Evolutionary conservation across 2,888 invertebrate species (phyloP).

Genomic region (Pterostichus madidus): DNA sequence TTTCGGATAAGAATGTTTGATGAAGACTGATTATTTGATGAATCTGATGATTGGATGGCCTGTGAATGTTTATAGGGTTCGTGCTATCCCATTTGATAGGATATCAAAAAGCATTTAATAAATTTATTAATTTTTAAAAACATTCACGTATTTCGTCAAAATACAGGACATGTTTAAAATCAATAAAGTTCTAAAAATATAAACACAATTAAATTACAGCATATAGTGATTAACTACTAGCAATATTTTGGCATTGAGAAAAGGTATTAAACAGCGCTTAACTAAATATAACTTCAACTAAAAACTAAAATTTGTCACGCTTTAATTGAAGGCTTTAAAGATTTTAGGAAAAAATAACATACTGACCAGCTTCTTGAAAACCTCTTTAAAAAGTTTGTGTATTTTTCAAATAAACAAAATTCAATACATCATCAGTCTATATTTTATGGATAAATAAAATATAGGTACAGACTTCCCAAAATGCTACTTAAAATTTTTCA

Average conservation of each 20-base stretch:
- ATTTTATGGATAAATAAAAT: not conserved
- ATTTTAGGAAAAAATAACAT: not conserved
- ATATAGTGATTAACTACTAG: constrained; percentile 10
- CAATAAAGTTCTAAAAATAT: constrained; percentile 46
- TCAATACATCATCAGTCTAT: constrained; percentile 2
- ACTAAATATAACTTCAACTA: constrained; percentile 25
- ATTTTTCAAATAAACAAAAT: constrained; percentile 25
- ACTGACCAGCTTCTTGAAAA: not conserved
- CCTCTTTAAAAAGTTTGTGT: constrained; percentile 1
- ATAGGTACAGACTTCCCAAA: too few relatives aligned
- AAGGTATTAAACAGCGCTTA: constrained; percentile 30
- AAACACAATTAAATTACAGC: constrained; percentile 9
- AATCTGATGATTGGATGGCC: too few relatives aligned
- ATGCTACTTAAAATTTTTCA: too few relatives aligned
- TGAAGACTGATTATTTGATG: too few relatives aligned
- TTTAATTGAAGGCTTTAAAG: not conserved
- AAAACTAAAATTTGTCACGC: constrained; percentile 21
- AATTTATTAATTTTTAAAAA: too few relatives aligned
- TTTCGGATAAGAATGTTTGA: too few relatives aligned
- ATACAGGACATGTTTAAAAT: not conserved
- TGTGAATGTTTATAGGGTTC: too few relatives aligned
- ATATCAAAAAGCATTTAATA: too few relatives aligned
- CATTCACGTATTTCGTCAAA: too few relatives aligned
- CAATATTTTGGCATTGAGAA: constrained; percentile 36
- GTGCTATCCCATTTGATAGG: too few relatives aligned